Base-by-base conservation (phyloP, 2,888 invertebrate species). In the Caenorhabditis becei region DNA sequence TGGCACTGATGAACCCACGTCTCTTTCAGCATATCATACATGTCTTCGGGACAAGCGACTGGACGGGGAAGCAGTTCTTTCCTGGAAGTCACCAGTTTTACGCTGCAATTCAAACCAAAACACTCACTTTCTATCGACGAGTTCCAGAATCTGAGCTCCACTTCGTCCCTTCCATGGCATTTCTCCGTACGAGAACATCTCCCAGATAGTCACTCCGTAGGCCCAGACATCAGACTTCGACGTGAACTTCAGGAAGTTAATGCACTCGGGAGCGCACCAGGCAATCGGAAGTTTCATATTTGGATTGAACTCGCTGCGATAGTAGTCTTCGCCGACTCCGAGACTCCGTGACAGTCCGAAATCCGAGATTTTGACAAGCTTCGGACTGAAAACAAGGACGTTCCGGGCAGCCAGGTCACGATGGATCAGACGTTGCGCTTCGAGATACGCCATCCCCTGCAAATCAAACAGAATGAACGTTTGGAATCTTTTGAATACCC, bases 261-360 rank as follows among this genome's bases (percentile, higher is more conserved):
- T 97, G 91, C 96, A 97, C 92, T 99, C 98, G 0, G 98, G 97
- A 0, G 98, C 97, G 93, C 97, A 95, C 98, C 98, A 98, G 2
- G 98, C 98, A 84, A 98, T 97, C 0, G 98, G 98, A 75, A 99
- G 93, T 92, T 97, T 97, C 79, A 98, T 94, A 93, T 97, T 97
- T 44, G 97, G 96, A 91, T 96, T 97, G 92, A 97, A 97, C 93
- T 98, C 97, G 3, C 97, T 97, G 92, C 97, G 97, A 91, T 99
- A 99, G 92, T 99, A 99, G 92, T 99, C 97, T 92, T 98, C 98
- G 32, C 97, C 98, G 59, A 96, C 96, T 1, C 98, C 97, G 67
- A 99, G 92, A 0, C 97, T 97, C 69, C 97, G 94, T 0, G 97
- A 97, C 66, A 99, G 92, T 4, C 98, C 98, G 92, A 99, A 97